Base-by-base conservation (phyloP, 2,888 invertebrate genomes). In the Drosophila paramelanica region DNA sequence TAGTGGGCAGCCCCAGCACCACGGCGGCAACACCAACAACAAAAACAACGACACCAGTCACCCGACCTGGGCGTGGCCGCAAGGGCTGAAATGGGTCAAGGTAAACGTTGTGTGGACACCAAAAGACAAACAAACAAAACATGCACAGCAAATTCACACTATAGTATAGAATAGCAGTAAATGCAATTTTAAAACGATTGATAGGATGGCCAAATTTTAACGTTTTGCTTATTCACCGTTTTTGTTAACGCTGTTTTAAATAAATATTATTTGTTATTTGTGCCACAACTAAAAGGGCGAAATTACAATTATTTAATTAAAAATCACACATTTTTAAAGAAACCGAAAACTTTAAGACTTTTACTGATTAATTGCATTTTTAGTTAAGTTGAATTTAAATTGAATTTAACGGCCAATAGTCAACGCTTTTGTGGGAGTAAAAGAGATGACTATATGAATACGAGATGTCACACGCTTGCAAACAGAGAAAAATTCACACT, bases 31-130 rank as follows among this genome's bases (percentile, higher is more conserved):
- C 49, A n/a, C 33, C 25, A 3, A 65, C 67, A 39, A 68, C 74
- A 17, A 56, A 73, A 27, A 33, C 14, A 39, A 42, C 67, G n/a
- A 8, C 76, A 14, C 41, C 73, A 25, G 53, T 38, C 14, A 31
- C 2, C 20, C 84, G 78, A 43, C 41, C 60, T 46, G 73, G 70
- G 65, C 82, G 81, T 43, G 85, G 85, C 3, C 73, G 89, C 3
- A 79, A 67, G 47, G 84, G 84, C 36, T 88, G 47, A 75, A 50
- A 5, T 61, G 13, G 60, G 67, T 68, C 79, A 69, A 58, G 56
- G 62, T 49, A 61, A 38, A 56, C n/a, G 31, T 49, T 57, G 36
- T 43, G n/a, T 50, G 23, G 41, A 5, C 41, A n/a, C 45, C 36
- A 51, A 46, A 33, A 49, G 7, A 50, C 53, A 66, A 65, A 14